These are phyloP conservation scores for Carassius gibelio DNA, from an alignment of 2,113 vertebrate genomes.

Conservation along the genomic window DNA sequence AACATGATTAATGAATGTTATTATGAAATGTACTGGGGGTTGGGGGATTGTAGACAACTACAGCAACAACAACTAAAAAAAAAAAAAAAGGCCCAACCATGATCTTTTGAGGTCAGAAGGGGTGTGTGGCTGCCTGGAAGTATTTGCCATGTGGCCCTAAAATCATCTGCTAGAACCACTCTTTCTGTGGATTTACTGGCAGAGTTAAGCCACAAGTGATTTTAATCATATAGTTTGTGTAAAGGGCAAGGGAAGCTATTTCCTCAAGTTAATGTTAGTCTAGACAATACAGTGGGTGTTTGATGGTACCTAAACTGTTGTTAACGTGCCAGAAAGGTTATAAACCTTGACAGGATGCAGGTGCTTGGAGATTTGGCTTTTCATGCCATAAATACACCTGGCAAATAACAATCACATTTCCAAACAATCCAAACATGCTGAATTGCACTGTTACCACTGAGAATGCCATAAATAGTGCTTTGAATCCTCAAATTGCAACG, in stretches of 20 bases:
- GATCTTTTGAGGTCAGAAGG: slow-evolving; percentile 40
- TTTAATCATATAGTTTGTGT: slow-evolving; percentile 41
- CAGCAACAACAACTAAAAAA: not conserved
- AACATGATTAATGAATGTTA: not conserved
- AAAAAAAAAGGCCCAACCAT: not conserved
- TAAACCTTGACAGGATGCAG: slow-evolving; percentile 38
- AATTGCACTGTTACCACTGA: not conserved
- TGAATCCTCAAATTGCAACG: slow-evolving; percentile 16
- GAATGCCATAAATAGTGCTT: not conserved
- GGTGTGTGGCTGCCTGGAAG: slow-evolving; percentile 38
- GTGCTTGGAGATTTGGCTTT: slow-evolving; percentile 4
- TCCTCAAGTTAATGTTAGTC: slow-evolving; percentile 24
- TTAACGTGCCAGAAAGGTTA: slow-evolving; percentile 41
- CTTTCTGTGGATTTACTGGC: slow-evolving; percentile 54
- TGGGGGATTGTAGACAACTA: not conserved
- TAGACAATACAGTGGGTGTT: slow-evolving; percentile 39
- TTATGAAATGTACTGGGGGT: not conserved
- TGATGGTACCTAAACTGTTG: slow-evolving; percentile 38
- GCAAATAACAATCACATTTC: not conserved
- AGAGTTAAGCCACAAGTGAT: slow-evolving; percentile 43
- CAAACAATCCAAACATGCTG: not conserved
- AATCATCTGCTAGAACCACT: slow-evolving; percentile 17
- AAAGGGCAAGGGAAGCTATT: slow-evolving; percentile 6
- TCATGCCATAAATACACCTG: not conserved
- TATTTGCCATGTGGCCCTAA: slow-evolving; percentile 9